Conservation (phyloP, 2,888 invertebrate species). For the Scaptomyza cyrtandrae region DNA sequence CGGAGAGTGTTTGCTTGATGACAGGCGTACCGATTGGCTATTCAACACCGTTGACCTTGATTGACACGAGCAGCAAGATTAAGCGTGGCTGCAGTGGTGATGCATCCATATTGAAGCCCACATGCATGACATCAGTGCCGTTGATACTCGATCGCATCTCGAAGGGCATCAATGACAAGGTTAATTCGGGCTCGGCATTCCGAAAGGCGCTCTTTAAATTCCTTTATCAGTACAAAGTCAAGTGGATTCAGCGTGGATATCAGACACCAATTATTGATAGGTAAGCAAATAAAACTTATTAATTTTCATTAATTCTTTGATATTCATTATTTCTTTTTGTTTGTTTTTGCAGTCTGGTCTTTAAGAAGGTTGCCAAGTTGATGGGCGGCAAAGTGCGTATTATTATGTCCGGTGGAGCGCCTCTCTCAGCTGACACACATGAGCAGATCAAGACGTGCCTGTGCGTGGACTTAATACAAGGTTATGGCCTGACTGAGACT, state of each 20-base stretch:
- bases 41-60: slow-evolving; percentile 96
- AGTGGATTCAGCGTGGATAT: slow-evolving; percentile 93
- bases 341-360: slow-evolving; percentile 77
- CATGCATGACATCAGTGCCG: slow-evolving; percentile 98
- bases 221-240: slow-evolving; percentile 96
- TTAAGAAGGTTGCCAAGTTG: slow-evolving; percentile 86
- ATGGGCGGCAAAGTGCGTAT: slow-evolving; percentile 95
- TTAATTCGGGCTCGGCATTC: slow-evolving; percentile 91
- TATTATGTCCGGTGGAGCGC: slow-evolving; percentile 97
- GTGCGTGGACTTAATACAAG: slow-evolving; percentile 95
- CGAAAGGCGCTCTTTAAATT: slow-evolving; percentile 95
- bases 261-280: slow-evolving; percentile 91
- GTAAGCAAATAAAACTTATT: slow-evolving; percentile 78
- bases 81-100: slow-evolving; percentile 98
- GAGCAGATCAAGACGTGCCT: slow-evolving; percentile 96
- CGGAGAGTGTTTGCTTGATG: slow-evolving; percentile 93
- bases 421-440: slow-evolving; percentile 97
- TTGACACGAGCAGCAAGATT: slow-evolving; percentile 97
- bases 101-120: slow-evolving; percentile 94
- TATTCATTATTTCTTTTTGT: neutral
- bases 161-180: slow-evolving; percentile 98
- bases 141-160: slow-evolving; percentile 98
- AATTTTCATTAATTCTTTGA: neutral
- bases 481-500: slow-evolving; percentile 99
- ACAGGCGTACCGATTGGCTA: slow-evolving; percentile 97